Percentiles rank a stretch among this genome's conserved stretches.
These are phyloP conservation scores for Dilophus febrilis DNA, from an alignment of 2,888 invertebrate species.

Conservation along the genomic window DNA sequence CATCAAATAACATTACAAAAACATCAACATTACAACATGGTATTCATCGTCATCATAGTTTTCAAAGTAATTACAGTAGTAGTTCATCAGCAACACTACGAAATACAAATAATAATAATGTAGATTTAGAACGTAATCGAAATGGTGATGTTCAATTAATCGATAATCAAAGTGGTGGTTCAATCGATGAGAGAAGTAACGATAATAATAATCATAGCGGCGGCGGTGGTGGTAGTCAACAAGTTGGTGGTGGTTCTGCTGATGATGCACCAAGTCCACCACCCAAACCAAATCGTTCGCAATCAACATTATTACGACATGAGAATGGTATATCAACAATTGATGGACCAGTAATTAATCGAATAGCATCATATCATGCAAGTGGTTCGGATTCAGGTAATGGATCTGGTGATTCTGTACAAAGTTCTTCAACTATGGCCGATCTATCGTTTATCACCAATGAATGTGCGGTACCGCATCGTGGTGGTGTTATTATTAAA, in stretches of 20 bases:
- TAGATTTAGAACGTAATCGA: slow-evolving; percentile 40
- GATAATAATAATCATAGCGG: slow-evolving; percentile 23
- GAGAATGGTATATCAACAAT: slow-evolving; percentile 12
- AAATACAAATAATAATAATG: no score
- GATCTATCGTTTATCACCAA: slow-evolving; percentile 25
- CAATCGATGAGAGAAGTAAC: not conserved
- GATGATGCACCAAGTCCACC: slow-evolving; percentile 35
- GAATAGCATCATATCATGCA: slow-evolving; percentile 50
- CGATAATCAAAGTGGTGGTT: slow-evolving; percentile 28
- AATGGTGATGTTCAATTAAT: slow-evolving; percentile 29
- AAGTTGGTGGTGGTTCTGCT: no score
- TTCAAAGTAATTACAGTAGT: no score
- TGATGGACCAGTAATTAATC: slow-evolving; percentile 27
- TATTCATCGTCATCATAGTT: slow-evolving; percentile 40
- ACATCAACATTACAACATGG: slow-evolving; percentile 33
- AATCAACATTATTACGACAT: slow-evolving; percentile 7
- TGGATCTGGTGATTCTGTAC: slow-evolving; percentile 69
- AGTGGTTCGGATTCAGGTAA: slow-evolving; percentile 82
- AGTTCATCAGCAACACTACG: slow-evolving; percentile 37
- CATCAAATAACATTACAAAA: slow-evolving; percentile 31
- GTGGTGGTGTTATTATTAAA: slow-evolving; percentile 44
- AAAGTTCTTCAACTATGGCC: slow-evolving; percentile 48
- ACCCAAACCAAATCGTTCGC: not conserved
- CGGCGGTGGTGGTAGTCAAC: no score
- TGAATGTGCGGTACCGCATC: slow-evolving; percentile 15